Conservation (phyloP, 2,113 vertebrate species). For the Indicator maculatus region DNA sequence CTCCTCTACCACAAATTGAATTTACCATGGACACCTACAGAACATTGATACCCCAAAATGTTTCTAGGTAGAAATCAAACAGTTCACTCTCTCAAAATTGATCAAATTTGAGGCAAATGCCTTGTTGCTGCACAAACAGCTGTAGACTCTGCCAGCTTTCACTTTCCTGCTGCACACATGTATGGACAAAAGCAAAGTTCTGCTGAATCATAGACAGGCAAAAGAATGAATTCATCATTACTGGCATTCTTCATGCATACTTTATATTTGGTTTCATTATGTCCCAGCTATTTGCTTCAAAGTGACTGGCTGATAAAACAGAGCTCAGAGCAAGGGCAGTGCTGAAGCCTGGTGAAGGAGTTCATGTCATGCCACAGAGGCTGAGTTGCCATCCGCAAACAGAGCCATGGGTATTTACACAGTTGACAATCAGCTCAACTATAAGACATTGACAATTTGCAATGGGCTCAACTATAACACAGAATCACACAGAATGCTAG, state of each 20-base stretch:
- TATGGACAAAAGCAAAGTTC: background rate
- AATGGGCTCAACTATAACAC: background rate
- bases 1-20: background rate
- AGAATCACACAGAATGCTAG: too few species aligned
- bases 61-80: background rate
- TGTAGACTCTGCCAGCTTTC: background rate
- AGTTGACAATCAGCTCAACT: background rate
- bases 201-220: background rate
- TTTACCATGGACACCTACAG: background rate
- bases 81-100: background rate
- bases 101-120: rapidly evolving
- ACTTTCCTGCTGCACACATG: background rate
- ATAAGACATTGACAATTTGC: background rate
- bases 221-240: background rate
- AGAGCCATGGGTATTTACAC: background rate
- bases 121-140: background rate
- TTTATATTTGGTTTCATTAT: background rate
- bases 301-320: background rate
- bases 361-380: background rate
- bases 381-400: background rate
- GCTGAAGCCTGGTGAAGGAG: background rate
- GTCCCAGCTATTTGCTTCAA: background rate
- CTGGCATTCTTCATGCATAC: background rate
- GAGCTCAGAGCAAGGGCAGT: background rate
- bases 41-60: rapidly evolving